Evolutionary conservation across 1,140 invertebrate species (phyloP).

Genomic region (Contarinia nasturtii): DNA sequence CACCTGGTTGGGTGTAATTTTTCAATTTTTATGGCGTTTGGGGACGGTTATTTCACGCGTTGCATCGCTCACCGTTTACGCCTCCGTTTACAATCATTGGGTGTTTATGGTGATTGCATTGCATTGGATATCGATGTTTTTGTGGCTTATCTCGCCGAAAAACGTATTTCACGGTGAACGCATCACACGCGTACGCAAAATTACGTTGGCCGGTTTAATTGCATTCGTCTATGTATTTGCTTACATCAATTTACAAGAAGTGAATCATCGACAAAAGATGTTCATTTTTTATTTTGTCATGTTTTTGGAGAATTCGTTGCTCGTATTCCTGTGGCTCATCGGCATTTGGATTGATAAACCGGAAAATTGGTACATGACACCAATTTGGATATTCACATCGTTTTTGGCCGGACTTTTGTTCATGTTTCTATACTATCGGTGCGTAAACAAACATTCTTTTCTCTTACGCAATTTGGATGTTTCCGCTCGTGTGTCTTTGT

Average conservation of each 20-base stretch:
- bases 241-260: conserved; percentile 74
- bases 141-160: conserved; percentile 62
- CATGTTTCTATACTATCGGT: conserved; percentile 66
- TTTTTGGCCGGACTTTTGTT: conserved; percentile 63
- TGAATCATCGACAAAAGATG: conserved; percentile 62
- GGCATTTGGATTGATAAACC: conserved; percentile 23
- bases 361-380: conserved; percentile 21
- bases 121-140: conserved; percentile 48
- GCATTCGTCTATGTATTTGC: conserved; percentile 78
- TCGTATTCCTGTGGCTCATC: conserved; percentile 48
- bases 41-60: conserved; percentile 72
- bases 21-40: conserved; percentile 61
- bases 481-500: background rate
- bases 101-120: conserved; percentile 55
- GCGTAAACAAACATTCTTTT: conserved; percentile 11
- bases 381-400: conserved; percentile 36
- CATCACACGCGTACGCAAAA: conserved; percentile 41
- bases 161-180: conserved; percentile 67
- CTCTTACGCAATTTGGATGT: background rate
- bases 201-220: conserved; percentile 48
- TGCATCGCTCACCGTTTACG: conserved; percentile 65
- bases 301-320: conserved; percentile 68
- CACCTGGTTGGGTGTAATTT: conserved; percentile 77
- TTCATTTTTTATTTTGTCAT: conserved; percentile 79
- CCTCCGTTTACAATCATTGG: conserved; percentile 66